phyloP scores from a whole-genome alignment of 2,888 invertebrate species.

The Choreutis nemorana region DNA sequence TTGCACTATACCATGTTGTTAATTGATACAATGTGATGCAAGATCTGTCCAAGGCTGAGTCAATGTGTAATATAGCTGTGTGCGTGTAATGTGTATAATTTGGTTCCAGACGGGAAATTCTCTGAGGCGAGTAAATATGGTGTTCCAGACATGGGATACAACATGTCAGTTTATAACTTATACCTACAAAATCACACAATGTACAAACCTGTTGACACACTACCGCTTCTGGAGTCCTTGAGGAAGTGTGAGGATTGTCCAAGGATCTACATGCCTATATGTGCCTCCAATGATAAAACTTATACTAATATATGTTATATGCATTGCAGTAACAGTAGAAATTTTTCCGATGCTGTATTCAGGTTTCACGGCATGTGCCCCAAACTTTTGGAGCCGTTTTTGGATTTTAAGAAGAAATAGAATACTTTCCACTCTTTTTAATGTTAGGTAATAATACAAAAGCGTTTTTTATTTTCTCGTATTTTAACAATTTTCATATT shows the following conservation, averaged over 20 bases:
- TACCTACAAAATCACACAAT: neutral
- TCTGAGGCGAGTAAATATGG: too few species aligned
- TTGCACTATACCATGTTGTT: too few species aligned
- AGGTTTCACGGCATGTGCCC: slow-evolving; percentile 17
- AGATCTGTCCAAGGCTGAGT: too few species aligned
- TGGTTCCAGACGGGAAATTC: too few species aligned
- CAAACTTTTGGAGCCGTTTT: slow-evolving; percentile 10
- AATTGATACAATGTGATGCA: too few species aligned
- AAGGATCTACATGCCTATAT: slow-evolving; percentile 28
- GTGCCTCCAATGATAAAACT: slow-evolving; percentile 23
- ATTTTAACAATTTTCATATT: too few species aligned
- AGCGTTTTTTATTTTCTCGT: too few species aligned
- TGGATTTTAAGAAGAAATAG: slow-evolving; percentile 6
- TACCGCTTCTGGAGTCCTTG: slow-evolving; percentile 14
- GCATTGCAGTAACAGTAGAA: slow-evolving; percentile 15
- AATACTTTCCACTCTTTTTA: neutral
- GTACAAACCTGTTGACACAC: slow-evolving; percentile 1
- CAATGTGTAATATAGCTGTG: too few species aligned
- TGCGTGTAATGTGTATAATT: too few species aligned
- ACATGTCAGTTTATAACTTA: too few species aligned
- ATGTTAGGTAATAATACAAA: too few species aligned
- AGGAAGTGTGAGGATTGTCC: slow-evolving; percentile 22
- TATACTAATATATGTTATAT: slow-evolving; percentile 24
- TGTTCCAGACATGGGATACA: too few species aligned
- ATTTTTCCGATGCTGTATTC: slow-evolving; percentile 3